phyloP scores from a whole-genome alignment of 2,797 vertebrate genomes.

The Sebastiscus albofasciatus region DNA sequence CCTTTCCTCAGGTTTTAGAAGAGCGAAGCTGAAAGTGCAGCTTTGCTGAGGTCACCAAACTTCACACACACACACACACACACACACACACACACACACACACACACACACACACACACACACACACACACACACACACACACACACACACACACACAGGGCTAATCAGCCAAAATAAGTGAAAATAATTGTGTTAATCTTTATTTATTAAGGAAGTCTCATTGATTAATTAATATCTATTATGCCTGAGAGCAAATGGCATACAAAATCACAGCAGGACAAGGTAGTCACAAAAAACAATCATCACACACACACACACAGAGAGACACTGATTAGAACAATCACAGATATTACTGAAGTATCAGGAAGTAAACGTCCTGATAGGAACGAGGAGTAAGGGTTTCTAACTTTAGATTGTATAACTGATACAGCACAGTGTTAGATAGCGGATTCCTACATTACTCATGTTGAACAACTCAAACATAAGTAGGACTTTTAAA shows the following conservation, averaged over 20 bases:
- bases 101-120: too few species aligned
- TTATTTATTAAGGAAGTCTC: constrained; percentile 2
- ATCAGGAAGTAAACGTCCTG: neutral
- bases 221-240: neutral
- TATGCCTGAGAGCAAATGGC: neutral
- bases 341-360: neutral
- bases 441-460: neutral
- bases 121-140: neutral
- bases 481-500: too few species aligned
- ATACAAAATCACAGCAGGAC: constrained; percentile 3
- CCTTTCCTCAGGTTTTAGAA: neutral
- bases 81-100: neutral
- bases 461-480: neutral
- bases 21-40: neutral
- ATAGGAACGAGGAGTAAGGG: neutral
- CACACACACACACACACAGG: neutral
- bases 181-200: neutral
- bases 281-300: neutral
- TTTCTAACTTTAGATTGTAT: neutral
- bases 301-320: constrained; percentile 1
- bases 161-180: neutral
- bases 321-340: constrained; percentile 11
- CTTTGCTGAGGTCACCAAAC: neutral
- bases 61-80: neutral
- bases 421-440: neutral